Evolutionary conservation across 2,113 vertebrate genomes (phyloP), one percentile per base, ranked within the genome.

Genomic region (Dendrocopos noguchii): DNA sequence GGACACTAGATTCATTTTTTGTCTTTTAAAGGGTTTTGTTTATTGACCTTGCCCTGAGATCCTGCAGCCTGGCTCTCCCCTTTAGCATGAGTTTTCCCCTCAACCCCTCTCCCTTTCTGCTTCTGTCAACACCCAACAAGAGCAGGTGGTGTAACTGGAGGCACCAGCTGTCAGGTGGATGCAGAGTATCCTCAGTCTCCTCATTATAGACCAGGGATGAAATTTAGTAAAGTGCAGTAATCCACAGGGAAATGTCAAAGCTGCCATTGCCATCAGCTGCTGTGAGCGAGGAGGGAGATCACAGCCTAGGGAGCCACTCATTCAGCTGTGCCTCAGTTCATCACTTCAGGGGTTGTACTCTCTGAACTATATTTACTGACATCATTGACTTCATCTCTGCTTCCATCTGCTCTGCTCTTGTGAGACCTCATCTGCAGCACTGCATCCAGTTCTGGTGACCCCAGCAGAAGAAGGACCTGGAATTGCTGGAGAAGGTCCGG

Each of bases 171-270:
- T 25, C 31, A 64, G 28, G 6, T 21, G 19, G 7, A 31, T 74
- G 14, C 3, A 78, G 56, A 61, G 13, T 22, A 44, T 5, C 5
- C 4, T 86, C 50, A 57, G 36, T 39, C 16, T 8, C 12, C 13
- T n/a, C 57, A 4, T 60, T 52, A 47, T 0, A 84, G 21, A 31
- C 4, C 12, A 50, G 0, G 1, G 9, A 33, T 39, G 47, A 82
- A 66, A 80, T 6, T 70, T 4, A 31, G 12, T 25, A 66, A 47
- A 73, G 72, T 80, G 80, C 67, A 72, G 25, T 10, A 44, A 59
- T 28, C 12, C 33, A 5, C 18, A 27, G 29, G 8, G 10, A 29
- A 71, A 28, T 21, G 28, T 64, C 42, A 74, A 63, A 81, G 29
- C 42, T 63, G 15, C 17, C 7, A 7, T 20, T 63, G 50, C 13